Evolutionary conservation across 1,140 invertebrate species (phyloP).

Genomic region (Euwallacea similis): DNA sequence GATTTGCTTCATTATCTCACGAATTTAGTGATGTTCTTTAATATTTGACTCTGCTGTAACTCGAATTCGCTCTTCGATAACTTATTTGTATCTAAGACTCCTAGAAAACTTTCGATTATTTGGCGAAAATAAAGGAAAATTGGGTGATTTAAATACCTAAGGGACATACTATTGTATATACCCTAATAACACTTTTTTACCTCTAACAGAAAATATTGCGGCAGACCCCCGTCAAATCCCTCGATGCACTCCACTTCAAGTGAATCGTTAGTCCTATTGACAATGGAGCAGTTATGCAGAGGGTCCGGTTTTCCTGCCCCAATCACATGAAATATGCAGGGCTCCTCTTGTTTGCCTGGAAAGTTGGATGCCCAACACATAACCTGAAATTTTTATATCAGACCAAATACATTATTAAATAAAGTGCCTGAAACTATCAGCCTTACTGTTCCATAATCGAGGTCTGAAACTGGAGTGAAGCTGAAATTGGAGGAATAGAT

Average conservation of each 20-base stretch:
- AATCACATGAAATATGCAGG: slow-evolving; percentile 74
- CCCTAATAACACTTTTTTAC: slow-evolving; percentile 10
- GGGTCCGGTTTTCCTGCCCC: slow-evolving; percentile 78
- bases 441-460: slow-evolving; percentile 68
- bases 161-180: too few relatives aligned
- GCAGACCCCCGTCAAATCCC: slow-evolving; percentile 72
- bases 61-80: too few relatives aligned
- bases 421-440: neutral
- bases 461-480: slow-evolving; percentile 77
- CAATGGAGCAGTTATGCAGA: slow-evolving; percentile 76
- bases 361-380: slow-evolving; percentile 69
- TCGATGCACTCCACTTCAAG: slow-evolving; percentile 72
- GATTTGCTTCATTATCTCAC: too few relatives aligned
- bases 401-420: neutral
- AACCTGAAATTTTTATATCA: slow-evolving; percentile 34
- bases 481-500: slow-evolving; percentile 71
- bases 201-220: slow-evolving; percentile 63
- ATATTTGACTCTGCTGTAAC: too few relatives aligned
- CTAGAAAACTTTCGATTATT: too few relatives aligned
- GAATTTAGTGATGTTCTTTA: too few relatives aligned
- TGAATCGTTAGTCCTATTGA: slow-evolving; percentile 79
- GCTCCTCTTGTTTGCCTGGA: slow-evolving; percentile 67
- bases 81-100: too few relatives aligned
- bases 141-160: too few relatives aligned
- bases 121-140: too few relatives aligned